Evolutionary conservation across 2,113 vertebrate species (phyloP), one percentile per base, ranked within the genome.

Genomic region (Siphamia tubifer): DNA sequence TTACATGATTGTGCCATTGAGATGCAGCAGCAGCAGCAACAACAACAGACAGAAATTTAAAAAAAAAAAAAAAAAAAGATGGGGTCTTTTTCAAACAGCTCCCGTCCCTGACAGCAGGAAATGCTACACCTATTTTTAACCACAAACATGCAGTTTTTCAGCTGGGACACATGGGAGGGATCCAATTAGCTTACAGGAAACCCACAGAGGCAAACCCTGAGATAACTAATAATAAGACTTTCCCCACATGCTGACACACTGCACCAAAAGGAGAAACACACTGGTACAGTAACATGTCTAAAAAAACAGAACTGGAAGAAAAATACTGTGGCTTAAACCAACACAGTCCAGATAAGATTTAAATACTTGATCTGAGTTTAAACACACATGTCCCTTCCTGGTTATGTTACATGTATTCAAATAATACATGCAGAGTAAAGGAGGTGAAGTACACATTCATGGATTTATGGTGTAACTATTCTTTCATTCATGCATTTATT

Each of bases 131-230:
- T 90, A 91, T 91, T 92, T 92, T 83, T 87, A 90, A 69, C 79
- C 71, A 74, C 85, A 89, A 90, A 90, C 85, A 79, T 79, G 71
- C 78, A 84, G 76, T 84, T 87, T 44, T 86, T 83, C 79, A 74
- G 84, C 83, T 30, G 76, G 73, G 79, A 92, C 88, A 77, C 89
- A 75, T 75, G 89, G 85, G 89, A 90, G 71, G 80, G 51, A 80
- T 85, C 89, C 85, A 92, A 90, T 92, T 90, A 92, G 86, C 85
- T 87, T 79, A 84, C 70, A 87, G 85, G 87, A 92, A 91, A 88
- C 77, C 81, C 86, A 80, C 62, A 75, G 86, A 91, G 84, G 83
- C 86, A 91, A 92, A 89, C 83, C 88, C 53, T 57, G 61, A 82
- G 80, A 89, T 84, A 70, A 89, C 83, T 81, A 81, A 84, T 87